Evolutionary conservation across 2,888 invertebrate species (phyloP), one percentile per base, ranked within the genome.

Genomic region (Cephus pulcher): DNA sequence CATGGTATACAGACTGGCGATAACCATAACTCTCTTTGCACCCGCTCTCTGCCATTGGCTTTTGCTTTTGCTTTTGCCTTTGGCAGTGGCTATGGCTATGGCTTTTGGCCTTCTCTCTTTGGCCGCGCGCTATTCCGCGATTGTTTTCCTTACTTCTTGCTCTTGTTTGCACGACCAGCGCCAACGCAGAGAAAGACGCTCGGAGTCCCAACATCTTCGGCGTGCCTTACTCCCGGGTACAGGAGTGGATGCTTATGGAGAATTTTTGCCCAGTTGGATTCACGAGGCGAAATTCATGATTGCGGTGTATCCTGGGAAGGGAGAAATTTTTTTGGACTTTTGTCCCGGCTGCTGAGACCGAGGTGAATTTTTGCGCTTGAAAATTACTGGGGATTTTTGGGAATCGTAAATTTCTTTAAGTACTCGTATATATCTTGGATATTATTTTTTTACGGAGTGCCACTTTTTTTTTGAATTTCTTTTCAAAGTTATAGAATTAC

Each of bases 21-120:
- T 89, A 88, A 88, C 88, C 87, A 88, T 89, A 89, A 89, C 85
- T 89, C 88, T 88, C 84, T 81, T 82, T 83, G 83, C 88, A 87
- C 85, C 86, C 85, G 85, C 84, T 82, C 84, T 80, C 76, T 78
- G 77, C 76, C 75, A 71, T 73, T 80, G 75, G 81, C 77, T 73
- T 79, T 77, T 75, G 79, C 80, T 79, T 76, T 75, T 80, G 76
- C 76, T 78, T 30, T 76, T 40, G 40, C 15, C 40, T 15, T 4
- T 40, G 40, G 40, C 40, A 15, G 4, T 40, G 40, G 40, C 40
- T 40, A 40, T 40, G 40, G 70, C 74, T 70, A 70, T 30, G 33
- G 70, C 32, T 70, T 70, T 70, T 70, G 70, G 75, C 73, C 34
- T 78, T 80, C 74, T 77, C 74, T 76, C 77, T 79, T 71, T 78